These are phyloP conservation scores for Oxyura jamaicensis DNA, from an alignment of 2,113 vertebrate genomes.

Conservation along the genomic window DNA sequence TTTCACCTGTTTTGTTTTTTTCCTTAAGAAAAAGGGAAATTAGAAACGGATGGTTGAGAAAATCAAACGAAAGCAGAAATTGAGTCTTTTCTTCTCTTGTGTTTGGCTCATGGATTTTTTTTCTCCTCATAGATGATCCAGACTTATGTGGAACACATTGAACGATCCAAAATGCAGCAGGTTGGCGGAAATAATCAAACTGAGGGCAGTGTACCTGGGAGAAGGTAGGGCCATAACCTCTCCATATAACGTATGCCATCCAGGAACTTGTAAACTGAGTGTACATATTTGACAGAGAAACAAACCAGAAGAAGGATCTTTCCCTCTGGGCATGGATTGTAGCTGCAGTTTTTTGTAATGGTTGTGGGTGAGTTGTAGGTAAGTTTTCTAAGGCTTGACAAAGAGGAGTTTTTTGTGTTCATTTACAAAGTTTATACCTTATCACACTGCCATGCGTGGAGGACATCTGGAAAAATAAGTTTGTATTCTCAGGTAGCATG, in stretches of 20 bases:
- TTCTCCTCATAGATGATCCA: conserved; percentile 91
- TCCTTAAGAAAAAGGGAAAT: not conserved
- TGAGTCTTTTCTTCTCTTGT: not conserved
- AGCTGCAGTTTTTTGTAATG: not conserved
- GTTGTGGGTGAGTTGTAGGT: not conserved
- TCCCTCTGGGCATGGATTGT: not conserved
- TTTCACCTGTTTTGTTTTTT: not conserved
- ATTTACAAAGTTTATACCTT: not conserved
- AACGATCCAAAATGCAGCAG: conserved; percentile 95
- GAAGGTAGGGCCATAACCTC: conserved; percentile 82
- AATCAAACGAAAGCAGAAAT: not conserved
- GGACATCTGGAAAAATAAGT: rapidly evolving
- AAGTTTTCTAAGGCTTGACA: not conserved
- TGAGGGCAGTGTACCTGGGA: conserved; percentile 86
- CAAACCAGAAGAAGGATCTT: not conserved
- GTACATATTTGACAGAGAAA: not conserved
- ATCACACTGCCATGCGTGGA: not conserved
- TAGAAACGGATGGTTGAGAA: not conserved
- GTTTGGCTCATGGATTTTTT: not conserved
- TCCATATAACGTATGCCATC: not conserved
- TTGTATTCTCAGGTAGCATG: not conserved
- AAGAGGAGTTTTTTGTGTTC: not conserved
- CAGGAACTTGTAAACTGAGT: not conserved
- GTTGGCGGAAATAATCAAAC: conserved; percentile 87
- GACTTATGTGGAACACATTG: conserved; percentile 96